Percentiles rank a stretch among this genome's conserved stretches.
These are phyloP conservation scores for Pandemis corylana DNA, from an alignment of 2,888 invertebrate species.

Conservation along the genomic window DNA sequence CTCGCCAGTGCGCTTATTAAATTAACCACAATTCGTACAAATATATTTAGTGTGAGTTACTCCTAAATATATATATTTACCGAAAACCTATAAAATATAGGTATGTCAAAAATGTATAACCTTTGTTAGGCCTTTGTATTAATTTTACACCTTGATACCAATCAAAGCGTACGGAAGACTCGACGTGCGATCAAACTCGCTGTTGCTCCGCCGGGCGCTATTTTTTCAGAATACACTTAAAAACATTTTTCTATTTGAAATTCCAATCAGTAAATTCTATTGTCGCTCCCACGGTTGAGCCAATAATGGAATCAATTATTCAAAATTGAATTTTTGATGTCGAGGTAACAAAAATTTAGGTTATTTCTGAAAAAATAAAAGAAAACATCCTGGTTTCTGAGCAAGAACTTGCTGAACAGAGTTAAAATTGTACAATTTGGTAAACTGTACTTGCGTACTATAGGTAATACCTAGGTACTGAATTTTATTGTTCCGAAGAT, in stretches of 20 bases:
- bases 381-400: neutral
- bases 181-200: neutral
- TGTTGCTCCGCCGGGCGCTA: neutral
- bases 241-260: conserved; percentile 24
- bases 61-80: too few species aligned
- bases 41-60: too few species aligned
- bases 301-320: conserved; percentile 39
- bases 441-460: too few species aligned
- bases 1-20: too few species aligned
- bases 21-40: too few species aligned
- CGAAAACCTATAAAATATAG: too few species aligned
- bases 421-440: neutral
- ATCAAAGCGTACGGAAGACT: neutral
- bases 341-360: conserved; percentile 2
- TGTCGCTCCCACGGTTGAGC: conserved; percentile 20
- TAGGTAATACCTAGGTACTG: too few species aligned
- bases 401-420: neutral
- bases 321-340: conserved; percentile 28
- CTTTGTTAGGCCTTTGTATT: too few species aligned
- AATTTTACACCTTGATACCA: too few species aligned
- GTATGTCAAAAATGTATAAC: neutral
- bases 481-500: too few species aligned
- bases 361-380: conserved; percentile 1
- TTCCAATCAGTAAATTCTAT: conserved; percentile 31
- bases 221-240: neutral